Evolutionary conservation across 2,888 invertebrate genomes (phyloP).

Genomic region (Cremastinae sp.): DNA sequence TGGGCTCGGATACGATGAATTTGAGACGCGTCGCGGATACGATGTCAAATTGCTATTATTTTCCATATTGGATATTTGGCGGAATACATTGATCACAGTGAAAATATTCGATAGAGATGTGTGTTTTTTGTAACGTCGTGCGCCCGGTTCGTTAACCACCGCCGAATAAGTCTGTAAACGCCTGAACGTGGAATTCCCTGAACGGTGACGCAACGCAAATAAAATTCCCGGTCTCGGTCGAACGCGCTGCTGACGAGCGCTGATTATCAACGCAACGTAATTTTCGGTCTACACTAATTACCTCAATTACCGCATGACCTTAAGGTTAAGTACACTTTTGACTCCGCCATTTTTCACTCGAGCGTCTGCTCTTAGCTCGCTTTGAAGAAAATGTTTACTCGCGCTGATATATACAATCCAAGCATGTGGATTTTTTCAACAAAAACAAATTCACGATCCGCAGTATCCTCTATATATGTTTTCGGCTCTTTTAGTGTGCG

Average conservation of each 20-base stretch:
- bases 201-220: constrained; percentile 58
- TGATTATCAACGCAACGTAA: constrained; percentile 65
- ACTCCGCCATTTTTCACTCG: constrained; percentile 63
- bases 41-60: no score
- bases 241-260: constrained; percentile 37
- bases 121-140: constrained; percentile 16
- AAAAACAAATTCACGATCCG: no score
- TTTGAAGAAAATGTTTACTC: no score
- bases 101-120: neutral
- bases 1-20: no score
- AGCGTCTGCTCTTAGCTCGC: neutral
- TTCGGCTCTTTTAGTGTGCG: no score
- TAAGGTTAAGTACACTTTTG: constrained; percentile 72
- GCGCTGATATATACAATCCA: no score
- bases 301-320: constrained; percentile 73
- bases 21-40: no score
- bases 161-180: constrained; percentile 42
- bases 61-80: neutral
- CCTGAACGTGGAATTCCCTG: constrained; percentile 60
- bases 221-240: constrained; percentile 10
- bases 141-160: constrained; percentile 60
- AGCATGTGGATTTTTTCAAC: no score
- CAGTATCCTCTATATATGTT: no score
- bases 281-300: constrained; percentile 74
- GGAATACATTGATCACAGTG: constrained; percentile 9